These are phyloP conservation scores for Tipula helvola DNA, from an alignment of 2,888 invertebrate species.

Conservation along the genomic window DNA sequence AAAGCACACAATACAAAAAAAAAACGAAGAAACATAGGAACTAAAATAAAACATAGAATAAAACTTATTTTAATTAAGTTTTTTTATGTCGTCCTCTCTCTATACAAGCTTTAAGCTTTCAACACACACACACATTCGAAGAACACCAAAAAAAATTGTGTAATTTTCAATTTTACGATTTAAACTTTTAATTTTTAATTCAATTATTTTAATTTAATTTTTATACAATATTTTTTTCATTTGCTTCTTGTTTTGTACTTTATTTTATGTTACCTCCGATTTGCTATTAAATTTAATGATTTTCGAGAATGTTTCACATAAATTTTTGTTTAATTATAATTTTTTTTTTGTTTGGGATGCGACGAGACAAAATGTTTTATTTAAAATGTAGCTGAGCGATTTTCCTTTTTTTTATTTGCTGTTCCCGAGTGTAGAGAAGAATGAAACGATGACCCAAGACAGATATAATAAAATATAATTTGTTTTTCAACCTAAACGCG, in stretches of 20 bases:
- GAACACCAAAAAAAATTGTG: not conserved
- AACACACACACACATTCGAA: not conserved
- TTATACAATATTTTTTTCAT: not conserved
- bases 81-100: not conserved
- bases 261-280: not conserved
- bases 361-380: not conserved
- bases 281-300: not conserved
- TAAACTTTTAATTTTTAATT: constrained; percentile 4
- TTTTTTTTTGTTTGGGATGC: not conserved
- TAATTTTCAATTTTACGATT: not conserved
- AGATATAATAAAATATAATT: too few species aligned
- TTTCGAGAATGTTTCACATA: not conserved
- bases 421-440: too few species aligned
- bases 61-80: constrained; percentile 4
- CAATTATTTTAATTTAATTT: not conserved
- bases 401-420: too few species aligned
- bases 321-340: not conserved
- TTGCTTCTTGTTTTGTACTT: not conserved
- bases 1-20: not conserved
- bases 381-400: too few species aligned
- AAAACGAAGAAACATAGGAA: not conserved
- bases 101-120: not conserved
- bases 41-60: not conserved
- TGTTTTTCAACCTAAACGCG: too few species aligned
- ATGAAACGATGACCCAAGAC: too few species aligned